Base-by-base conservation (phyloP, 1,140 invertebrate species). In the Campodea augens region DNA sequence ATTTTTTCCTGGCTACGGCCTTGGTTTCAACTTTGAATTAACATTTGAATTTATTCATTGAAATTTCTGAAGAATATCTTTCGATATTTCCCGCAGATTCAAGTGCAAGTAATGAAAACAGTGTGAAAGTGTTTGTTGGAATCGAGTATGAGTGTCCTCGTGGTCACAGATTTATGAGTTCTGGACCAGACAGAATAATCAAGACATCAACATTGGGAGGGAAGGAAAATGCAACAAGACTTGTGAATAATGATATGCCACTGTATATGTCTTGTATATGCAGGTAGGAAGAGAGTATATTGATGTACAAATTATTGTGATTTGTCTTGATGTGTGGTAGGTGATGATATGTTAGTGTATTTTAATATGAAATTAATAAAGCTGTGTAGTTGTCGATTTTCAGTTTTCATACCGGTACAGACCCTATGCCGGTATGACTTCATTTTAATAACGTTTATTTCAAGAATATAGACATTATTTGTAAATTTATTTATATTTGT, bases 121-220 rank as follows among this genome's bases (percentile, higher is more conserved):
- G 78, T 7, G 82, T 93, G 1, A 91, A 96, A 63, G 83, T 96
- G 48, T 98, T 93, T 58, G 75, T 98, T 48, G 93, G 93, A 1
- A 77, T 90, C 51, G 93, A 98, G 57, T 98, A 97, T 59, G 93
- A 98, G 64, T 98, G 95, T 68, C 80, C 84, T 0, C 60, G 85
- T 36, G 93, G 93, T 1, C 92, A 98, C 62, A 72, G 88, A 47
- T 97, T 98, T 62, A 93, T 97, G 76, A 79, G 86, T 57, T 80
- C 85, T 13, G 76, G 75, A 1, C 85, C 89, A 18, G 87, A 92
- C 53, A 81, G 81, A 56, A 74, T 92, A 21, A 62, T 92, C 13
- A 80, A 82, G 54, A 78, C 81, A 1, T 73, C 77, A 1, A 73
- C 75, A 38, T 73, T 51, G 3, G 81, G 77, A 10, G 74, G 87